Conservation (phyloP, 2,888 invertebrate genomes). For the Caradrina clavipalpis region DNA sequence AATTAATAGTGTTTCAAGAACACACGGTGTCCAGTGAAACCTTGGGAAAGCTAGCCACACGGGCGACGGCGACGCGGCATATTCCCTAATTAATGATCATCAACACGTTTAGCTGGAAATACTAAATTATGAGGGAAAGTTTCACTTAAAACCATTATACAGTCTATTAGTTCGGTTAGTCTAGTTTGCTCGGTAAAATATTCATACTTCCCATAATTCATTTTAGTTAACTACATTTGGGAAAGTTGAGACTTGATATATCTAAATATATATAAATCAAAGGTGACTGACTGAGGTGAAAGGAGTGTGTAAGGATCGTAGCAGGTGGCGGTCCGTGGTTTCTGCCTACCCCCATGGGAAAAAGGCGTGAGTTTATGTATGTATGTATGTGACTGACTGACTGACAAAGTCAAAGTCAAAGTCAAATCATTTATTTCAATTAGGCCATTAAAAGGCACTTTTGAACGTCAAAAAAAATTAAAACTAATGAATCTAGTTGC, state of each 20-base stretch:
- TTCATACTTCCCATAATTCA: constrained; percentile 27
- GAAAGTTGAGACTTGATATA: constrained; percentile 9
- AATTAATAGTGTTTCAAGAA: constrained; percentile 49
- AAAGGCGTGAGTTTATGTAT: no score
- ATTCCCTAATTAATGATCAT: constrained; percentile 49
- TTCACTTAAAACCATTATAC: constrained; percentile 18
- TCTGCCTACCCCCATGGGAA: no score
- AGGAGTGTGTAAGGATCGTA: no score
- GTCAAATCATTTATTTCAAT: no score
- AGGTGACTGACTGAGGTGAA: no score
- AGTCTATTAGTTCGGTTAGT: constrained; percentile 10
- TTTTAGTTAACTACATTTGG: constrained; percentile 3
- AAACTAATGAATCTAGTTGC: no score
- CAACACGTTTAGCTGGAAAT: constrained; percentile 18
- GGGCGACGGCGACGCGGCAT: background rate
- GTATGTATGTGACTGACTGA: no score
- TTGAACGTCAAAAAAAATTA: no score
- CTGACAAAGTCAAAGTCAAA: no score
- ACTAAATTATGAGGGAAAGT: constrained; percentile 21
- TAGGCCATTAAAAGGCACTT: no score
- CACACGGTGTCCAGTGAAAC: constrained; percentile 38
- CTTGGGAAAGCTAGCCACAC: constrained; percentile 7
- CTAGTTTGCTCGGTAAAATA: constrained; percentile 35
- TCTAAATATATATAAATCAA: no score
- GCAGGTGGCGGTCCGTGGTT: no score